Conservation (phyloP, 1,140 invertebrate genomes). For the Heliconius hermathena region DNA sequence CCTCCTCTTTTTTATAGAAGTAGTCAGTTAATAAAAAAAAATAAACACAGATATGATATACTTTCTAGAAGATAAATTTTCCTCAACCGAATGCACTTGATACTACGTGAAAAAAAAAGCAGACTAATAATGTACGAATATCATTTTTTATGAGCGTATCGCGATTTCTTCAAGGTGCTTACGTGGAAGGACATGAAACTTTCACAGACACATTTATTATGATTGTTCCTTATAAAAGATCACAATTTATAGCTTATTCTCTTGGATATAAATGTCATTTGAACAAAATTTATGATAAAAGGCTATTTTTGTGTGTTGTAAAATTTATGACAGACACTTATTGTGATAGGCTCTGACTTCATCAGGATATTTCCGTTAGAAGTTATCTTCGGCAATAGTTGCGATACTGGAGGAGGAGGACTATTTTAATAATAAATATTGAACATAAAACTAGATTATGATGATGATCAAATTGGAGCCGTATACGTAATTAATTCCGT, state of each 20-base stretch:
- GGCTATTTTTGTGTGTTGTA: slow-evolving; percentile 19
- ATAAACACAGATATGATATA: too few species aligned
- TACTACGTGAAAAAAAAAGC: neutral
- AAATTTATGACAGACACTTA: slow-evolving; percentile 14
- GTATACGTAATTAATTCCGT: too few species aligned
- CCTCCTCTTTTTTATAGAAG: too few species aligned
- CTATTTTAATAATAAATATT: neutral
- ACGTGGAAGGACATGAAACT: slow-evolving; percentile 33
- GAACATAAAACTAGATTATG: neutral
- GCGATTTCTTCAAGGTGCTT: slow-evolving; percentile 30
- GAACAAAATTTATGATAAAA: slow-evolving; percentile 22
- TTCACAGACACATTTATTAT: slow-evolving; percentile 32
- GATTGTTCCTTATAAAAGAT: slow-evolving; percentile 34
- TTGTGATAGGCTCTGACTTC: slow-evolving; percentile 9
- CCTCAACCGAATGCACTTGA: too few species aligned
- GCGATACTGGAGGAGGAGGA: neutral
- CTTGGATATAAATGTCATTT: slow-evolving; percentile 27
- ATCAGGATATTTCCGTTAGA: neutral
- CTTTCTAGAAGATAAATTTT: too few species aligned
- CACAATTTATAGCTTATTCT: slow-evolving; percentile 31
- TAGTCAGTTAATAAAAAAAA: too few species aligned
- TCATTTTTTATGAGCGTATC: slow-evolving; percentile 24
- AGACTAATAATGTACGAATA: neutral
- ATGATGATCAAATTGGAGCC: neutral
- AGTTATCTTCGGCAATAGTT: neutral